Evolutionary conservation across 2,797 vertebrate species (phyloP).

Genomic region (Falco columbarius): DNA sequence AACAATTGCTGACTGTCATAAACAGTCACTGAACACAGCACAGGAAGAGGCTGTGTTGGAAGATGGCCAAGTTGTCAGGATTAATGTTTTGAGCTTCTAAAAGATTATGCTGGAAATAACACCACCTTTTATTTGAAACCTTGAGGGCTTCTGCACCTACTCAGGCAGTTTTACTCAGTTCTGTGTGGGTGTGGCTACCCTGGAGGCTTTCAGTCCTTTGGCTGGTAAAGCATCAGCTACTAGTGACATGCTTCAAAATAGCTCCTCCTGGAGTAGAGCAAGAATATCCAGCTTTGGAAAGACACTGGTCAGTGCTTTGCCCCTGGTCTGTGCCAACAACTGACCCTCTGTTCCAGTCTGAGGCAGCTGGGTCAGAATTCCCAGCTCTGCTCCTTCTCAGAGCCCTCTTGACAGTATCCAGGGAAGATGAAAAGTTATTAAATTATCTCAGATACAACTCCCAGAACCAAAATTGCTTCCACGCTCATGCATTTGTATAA

Average conservation of each 20-base stretch:
- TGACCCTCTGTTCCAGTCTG: neutral
- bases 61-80: neutral
- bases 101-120: neutral
- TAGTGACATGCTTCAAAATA: neutral
- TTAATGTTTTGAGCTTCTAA: neutral
- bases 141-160: neutral
- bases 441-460: conserved; percentile 11
- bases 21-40: neutral
- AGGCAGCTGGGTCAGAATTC: neutral
- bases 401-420: neutral
- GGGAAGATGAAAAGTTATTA: neutral
- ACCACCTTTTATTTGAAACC: neutral
- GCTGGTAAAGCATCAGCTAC: neutral
- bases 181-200: neutral
- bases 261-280: neutral
- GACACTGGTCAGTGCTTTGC: neutral
- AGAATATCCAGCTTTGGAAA: neutral
- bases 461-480: neutral
- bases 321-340: neutral
- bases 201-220: neutral
- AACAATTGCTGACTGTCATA: neutral
- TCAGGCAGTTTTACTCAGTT: neutral
- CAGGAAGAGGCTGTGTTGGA: neutral
- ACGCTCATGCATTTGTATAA: neutral
- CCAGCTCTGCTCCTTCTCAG: neutral